These are phyloP conservation scores for Chrysemys picta DNA, from an alignment of 2,113 vertebrate genomes.

Conservation along the genomic window DNA sequence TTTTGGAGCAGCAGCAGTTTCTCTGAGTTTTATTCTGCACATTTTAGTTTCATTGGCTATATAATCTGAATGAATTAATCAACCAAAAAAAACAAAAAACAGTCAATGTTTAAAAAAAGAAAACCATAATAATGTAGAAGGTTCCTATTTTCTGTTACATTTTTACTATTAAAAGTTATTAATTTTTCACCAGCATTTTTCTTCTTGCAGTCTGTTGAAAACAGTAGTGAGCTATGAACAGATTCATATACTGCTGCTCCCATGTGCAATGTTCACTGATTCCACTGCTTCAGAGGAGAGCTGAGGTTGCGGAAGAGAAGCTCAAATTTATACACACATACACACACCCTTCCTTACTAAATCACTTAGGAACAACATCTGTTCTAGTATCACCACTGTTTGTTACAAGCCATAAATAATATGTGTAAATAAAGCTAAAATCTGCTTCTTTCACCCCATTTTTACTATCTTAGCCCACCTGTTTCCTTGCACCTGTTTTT, in stretches of 20 bases:
- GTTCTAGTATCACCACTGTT: not conserved
- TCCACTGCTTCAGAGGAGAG: not conserved
- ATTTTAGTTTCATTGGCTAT: not conserved
- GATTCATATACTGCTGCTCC: fast-evolving
- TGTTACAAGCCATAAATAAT: not conserved
- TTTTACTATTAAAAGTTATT: not conserved
- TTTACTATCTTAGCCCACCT: not conserved
- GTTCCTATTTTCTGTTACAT: not conserved
- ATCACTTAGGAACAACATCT: not conserved
- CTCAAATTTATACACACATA: not conserved
- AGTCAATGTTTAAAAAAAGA: fast-evolving
- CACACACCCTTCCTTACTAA: fast-evolving
- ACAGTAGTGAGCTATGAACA: not conserved
- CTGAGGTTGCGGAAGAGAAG: not conserved
- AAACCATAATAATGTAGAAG: not conserved
- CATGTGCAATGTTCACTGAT: not conserved
- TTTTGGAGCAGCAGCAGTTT: not conserved
- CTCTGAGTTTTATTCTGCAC: not conserved
- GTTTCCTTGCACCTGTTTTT: not conserved
- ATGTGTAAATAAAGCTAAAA: not conserved
- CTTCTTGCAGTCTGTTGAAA: not conserved
- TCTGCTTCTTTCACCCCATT: not conserved
- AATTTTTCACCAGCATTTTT: not conserved
- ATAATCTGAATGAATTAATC: not conserved
- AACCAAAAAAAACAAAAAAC: not conserved